Evolutionary conservation across 2,113 vertebrate genomes (phyloP), one percentile per base, ranked within the genome.

Genomic region (Nothoprocta perdicaria): DNA sequence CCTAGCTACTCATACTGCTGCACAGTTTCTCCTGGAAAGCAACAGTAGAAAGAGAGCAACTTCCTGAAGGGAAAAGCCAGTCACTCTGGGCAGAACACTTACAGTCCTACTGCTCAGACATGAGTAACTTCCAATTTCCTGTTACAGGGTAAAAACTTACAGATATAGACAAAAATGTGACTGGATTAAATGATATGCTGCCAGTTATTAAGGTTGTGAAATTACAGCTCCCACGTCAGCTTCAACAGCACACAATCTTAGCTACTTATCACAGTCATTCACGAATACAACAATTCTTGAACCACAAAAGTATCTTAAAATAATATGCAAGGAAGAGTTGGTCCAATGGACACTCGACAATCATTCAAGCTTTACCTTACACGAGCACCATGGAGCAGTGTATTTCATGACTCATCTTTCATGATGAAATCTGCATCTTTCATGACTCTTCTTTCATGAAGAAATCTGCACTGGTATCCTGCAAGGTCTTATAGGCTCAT

Each of bases 361-460:
- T n/a, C 3, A 1, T 43, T 52, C 35, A 8, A 14, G 19, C 41
- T 58, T 68, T 33, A 35, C n/a, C 23, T 75, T 69, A 41, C 33
- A 24, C 29, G 69, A 71, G 14, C 0, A 0, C 57, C 0, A 0
- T 35, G 50, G 38, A 75, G 74, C 61, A 50, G 48, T 21, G 11
- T 26, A 48, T 38, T 38, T 38, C 35, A 38, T 38, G 35, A 38
- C 35, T 38, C 33, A 33, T 48, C 22, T 31, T 18, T 80, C 26
- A 4, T 23, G 35, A 38, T n/a, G n/a, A n/a, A n/a, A n/a, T n/a
- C n/a, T n/a, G n/a, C n/a, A n/a, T n/a, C n/a, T 38, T 38, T 38
- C 35, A 38, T 38, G 35, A 38, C 35, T 38, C 33, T 24, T 48
- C 22, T 31, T 18, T 80, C 26, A 4, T 23, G 6, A 46, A n/a